Evolutionary conservation across 2,113 vertebrate species (phyloP).

Genomic region (Egretta garzetta): DNA sequence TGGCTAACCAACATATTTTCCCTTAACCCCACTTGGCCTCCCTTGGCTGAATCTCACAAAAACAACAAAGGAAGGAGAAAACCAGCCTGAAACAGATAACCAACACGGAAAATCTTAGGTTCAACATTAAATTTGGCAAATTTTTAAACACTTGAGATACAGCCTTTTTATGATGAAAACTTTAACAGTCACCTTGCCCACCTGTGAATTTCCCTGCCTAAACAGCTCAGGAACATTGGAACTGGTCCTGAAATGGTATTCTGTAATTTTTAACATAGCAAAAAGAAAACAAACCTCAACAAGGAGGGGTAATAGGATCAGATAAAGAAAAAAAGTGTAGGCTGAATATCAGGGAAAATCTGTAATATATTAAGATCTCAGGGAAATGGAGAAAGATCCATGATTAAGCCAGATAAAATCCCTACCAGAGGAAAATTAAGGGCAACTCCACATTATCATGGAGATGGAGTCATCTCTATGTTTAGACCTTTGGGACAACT

Average conservation of each 20-base stretch:
- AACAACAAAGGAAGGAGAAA: constrained; percentile 33
- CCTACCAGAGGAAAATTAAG: constrained; percentile 48
- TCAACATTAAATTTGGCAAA: not conserved
- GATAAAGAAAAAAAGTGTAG: constrained; percentile 51
- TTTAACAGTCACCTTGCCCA: not conserved
- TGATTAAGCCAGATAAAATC: constrained; percentile 47
- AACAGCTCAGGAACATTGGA: not conserved
- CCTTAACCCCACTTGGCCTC: constrained; percentile 53
- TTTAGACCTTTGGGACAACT: not conserved
- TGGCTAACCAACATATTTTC: constrained; percentile 62
- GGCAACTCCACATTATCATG: constrained; percentile 5
- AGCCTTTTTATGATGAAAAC: not conserved
- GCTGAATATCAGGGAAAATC: constrained; percentile 48
- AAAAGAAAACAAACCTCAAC: constrained; percentile 32
- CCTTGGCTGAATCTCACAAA: constrained; percentile 39
- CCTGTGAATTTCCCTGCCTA: not conserved
- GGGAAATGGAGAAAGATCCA: constrained; percentile 18
- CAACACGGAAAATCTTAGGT: not conserved
- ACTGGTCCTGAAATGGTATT: not conserved
- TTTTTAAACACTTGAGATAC: not conserved
- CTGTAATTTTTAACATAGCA: not conserved
- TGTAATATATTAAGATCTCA: constrained; percentile 47
- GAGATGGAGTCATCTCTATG: not conserved
- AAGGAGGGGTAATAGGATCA: constrained; percentile 19
- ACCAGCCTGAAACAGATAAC: constrained; percentile 9